Evolutionary conservation across 1,140 invertebrate species (phyloP), one percentile per base, ranked within the genome.

Genomic region (Xylocopa sonorina): DNA sequence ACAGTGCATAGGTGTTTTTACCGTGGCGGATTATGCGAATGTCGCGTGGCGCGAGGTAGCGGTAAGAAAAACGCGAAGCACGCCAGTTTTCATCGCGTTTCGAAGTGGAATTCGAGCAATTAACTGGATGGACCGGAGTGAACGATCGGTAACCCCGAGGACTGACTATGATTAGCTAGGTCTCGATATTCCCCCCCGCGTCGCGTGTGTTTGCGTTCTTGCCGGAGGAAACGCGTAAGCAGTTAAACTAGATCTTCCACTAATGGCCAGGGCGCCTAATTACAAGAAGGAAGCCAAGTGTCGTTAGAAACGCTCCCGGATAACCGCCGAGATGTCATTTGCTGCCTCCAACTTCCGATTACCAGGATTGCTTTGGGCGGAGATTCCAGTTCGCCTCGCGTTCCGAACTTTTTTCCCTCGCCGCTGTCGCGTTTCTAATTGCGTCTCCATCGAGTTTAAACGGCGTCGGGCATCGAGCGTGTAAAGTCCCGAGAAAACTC

Each of bases 221-320:
- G 46, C 55, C 34, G 12, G 5, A 9, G 38, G 68, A 63, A 46
- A 51, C 67, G 76, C 58, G 48, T 63, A 53, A 73, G 58, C 68
- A 55, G 69, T 78, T 78, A 73, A 78, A 78, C 60, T 64, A 41
- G 48, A 73, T 78, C 50, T 78, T 46, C 32, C 55, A 32, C 69
- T 84, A 87, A 88, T 85, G 78, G 74, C 73, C 81, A 67, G 75
- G 69, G 63, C 69, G 84, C 80, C 80, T 87, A 88, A 89, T 89
- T 89, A 84, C 84, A 75, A 81, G 64, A 78, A 85, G 85, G 78
- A 84, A 87, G 82, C 67, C 62, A 83, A 81, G 57, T 67, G 80
- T 88, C 81, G 80, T 83, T 87, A 81, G 75, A 82, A 69, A 69
- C 60, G 80, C 58, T 77, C 71, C 55, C 27, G 66, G 63, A 85